These are phyloP conservation scores for Podilymbus podiceps DNA, from an alignment of 2,113 vertebrate species.

Conservation along the genomic window DNA sequence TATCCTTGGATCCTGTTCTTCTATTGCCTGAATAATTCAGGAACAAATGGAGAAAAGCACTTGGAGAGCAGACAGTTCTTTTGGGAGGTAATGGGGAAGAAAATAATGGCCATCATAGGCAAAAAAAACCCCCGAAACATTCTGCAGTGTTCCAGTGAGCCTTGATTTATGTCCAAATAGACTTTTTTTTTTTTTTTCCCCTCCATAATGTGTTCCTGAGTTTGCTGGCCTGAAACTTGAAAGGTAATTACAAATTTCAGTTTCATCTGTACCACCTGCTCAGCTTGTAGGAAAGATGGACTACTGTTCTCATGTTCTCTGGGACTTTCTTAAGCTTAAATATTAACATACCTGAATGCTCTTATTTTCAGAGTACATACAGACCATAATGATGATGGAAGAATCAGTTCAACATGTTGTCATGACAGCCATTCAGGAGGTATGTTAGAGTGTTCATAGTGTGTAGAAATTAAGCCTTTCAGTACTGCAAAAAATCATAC, in stretches of 20 bases:
- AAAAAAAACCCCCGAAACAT: background rate
- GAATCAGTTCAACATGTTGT: conserved; percentile 94
- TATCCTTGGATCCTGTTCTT: background rate
- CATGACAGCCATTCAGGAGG: conserved; percentile 97
- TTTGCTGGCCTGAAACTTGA: background rate
- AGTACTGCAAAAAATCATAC: background rate
- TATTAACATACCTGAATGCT: conserved; percentile 45
- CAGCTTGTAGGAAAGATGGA: background rate
- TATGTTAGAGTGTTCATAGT: conserved; percentile 36
- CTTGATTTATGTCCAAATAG: background rate
- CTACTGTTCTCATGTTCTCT: background rate
- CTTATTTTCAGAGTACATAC: conserved; percentile 87
- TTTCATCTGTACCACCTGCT: background rate
- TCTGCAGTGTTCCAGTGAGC: background rate
- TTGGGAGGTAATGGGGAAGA: background rate
- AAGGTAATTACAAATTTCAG: background rate
- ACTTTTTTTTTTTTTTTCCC: no score
- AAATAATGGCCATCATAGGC: background rate
- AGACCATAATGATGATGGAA: conserved; percentile 97
- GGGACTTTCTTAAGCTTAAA: background rate
- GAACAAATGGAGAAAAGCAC: background rate
- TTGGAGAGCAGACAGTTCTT: background rate
- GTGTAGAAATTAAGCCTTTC: background rate
- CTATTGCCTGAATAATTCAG: background rate
- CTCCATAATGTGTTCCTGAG: background rate